Evolutionary conservation across 2,888 invertebrate genomes (phyloP).

Genomic region (Metalampra italica): DNA sequence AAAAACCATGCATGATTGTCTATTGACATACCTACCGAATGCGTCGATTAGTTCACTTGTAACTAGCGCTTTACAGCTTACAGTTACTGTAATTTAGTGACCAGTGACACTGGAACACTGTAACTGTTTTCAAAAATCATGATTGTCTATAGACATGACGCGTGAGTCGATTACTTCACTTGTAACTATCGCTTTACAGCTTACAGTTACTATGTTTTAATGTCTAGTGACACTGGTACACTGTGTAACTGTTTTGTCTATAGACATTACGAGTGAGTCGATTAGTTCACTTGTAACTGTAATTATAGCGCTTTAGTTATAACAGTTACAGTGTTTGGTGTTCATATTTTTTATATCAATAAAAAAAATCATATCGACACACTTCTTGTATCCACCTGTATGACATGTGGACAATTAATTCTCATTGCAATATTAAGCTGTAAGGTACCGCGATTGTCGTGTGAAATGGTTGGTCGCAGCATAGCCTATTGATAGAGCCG

Average conservation of each 20-base stretch:
- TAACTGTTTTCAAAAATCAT: too few species aligned
- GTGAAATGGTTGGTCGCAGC: background rate
- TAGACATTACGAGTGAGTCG: constrained; percentile 4
- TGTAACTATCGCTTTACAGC: background rate
- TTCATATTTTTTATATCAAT: too few species aligned
- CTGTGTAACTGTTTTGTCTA: background rate
- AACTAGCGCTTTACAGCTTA: background rate
- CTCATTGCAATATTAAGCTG: too few species aligned
- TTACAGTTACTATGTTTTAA: background rate
- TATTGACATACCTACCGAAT: constrained; percentile 6
- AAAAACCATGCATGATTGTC: too few species aligned
- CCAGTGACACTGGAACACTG: background rate
- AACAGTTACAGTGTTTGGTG: background rate
- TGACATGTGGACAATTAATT: too few species aligned
- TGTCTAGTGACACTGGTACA: background rate
- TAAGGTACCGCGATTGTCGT: too few species aligned
- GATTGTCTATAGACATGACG: constrained; percentile 4
- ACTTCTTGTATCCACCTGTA: too few species aligned
- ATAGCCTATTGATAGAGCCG: constrained; percentile 37
- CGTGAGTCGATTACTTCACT: background rate
- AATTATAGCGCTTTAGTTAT: too few species aligned
- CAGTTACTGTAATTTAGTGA: background rate
- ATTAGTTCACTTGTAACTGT: background rate
- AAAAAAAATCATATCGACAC: too few species aligned
- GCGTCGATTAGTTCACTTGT: background rate